phyloP scores from a whole-genome alignment of 2,797 vertebrate species.

The Smutsia temminckii region DNA sequence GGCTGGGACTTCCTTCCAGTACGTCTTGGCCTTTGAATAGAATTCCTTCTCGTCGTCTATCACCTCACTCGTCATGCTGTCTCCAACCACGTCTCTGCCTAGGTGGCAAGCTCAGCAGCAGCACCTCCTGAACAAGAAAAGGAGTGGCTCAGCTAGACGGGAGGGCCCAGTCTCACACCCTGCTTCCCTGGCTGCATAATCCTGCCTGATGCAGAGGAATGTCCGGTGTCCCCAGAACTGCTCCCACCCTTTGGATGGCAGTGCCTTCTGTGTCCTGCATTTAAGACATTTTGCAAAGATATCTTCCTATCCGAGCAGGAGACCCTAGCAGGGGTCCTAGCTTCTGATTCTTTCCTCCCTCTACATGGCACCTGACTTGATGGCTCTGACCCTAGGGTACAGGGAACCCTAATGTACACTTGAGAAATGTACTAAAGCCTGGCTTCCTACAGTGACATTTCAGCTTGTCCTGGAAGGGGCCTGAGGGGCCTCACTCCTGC shows the following conservation, averaged over 20 bases:
- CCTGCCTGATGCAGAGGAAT: neutral
- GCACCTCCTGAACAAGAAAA: neutral
- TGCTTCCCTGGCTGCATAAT: rapidly evolving
- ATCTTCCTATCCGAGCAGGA: neutral
- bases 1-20: slow-evolving; percentile 93
- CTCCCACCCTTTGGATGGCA: rapidly evolving
- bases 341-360: neutral
- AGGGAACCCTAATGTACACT: neutral
- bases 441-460: rapidly evolving
- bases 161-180: rapidly evolving
- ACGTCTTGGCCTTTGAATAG: slow-evolving; percentile 94
- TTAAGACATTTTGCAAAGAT: neutral
- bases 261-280: neutral
- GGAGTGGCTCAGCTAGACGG: rapidly evolving
- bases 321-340: neutral
- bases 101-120: neutral
- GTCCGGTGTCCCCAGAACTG: neutral
- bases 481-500: neutral
- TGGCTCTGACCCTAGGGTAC: neutral
- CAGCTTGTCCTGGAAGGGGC: rapidly evolving
- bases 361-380: neutral
- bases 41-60: slow-evolving; percentile 89
- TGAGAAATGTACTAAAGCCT: neutral
- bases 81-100: neutral
- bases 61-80: slow-evolving; percentile 89